Base-by-base conservation (phyloP, 2,797 vertebrate species). In the Gastrophryne carolinensis region DNA sequence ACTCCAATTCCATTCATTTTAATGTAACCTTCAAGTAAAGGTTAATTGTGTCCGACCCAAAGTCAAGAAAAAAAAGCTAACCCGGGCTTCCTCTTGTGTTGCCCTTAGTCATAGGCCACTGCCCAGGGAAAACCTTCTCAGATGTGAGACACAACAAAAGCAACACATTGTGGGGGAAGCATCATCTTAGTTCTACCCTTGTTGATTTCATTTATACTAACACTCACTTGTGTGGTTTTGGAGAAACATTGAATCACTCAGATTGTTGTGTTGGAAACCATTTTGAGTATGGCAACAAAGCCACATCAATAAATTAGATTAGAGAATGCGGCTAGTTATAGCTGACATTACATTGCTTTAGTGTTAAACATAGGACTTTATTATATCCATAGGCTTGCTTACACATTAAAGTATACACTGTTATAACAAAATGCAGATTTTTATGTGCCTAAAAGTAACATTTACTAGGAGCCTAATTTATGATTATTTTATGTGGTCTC, bases 31-130 rank as follows among this genome's bases (percentile, higher is more conserved):
- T 73, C 60, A 60, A 75, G 65, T 47, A 53, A 0, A 74, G 82
- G 80, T 82, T 82, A 84, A 75, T 79, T 58, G 72, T 73, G 81
- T 73, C 69, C 84, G 84, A 83, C 81, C 81, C 62, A 21, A 44
- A 82, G 71, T 68, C 81, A 56, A 37, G 68, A 0, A 0, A 39
- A 41, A n/a, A 62, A 62, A 74, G 57, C 76, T 56, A 34, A 53
- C 29, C 69, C 49, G 7, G 10, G 6, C 10, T 79, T 80, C 83
- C 72, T 69, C 11, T 47, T 69, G 75, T 37, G 10, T 60, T 1
- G 53, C 80, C 73, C 62, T 50, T 3, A 0, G 67, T 54, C 0
- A 0, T n/a, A 65, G 80, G 73, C 47, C 76, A 70, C 35, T 50
- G 35, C 72, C 63, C 54, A 71, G 60, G 82, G 34, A 15, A 63